phyloP scores from a whole-genome alignment of 2,888 invertebrate species.

The Zeuzera pyrina region DNA sequence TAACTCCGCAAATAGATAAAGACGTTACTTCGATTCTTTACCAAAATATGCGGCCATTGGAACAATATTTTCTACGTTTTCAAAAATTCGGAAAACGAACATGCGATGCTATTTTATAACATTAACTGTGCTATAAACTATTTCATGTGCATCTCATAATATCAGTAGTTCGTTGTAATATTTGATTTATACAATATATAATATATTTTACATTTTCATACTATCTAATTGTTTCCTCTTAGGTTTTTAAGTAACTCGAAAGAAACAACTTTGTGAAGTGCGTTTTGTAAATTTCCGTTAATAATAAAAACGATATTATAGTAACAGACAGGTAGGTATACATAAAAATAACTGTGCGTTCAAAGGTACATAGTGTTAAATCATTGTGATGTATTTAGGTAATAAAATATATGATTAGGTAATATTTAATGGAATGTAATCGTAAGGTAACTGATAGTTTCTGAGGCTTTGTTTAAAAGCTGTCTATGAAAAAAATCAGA shows the following conservation, averaged over 20 bases:
- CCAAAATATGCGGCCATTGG: too few relatives aligned
- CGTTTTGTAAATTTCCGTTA: background rate
- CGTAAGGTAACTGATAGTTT: slow-evolving; percentile 52
- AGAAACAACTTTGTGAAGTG: slow-evolving; percentile 22
- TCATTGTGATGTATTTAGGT: slow-evolving; percentile 14
- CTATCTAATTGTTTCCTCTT: slow-evolving; percentile 50
- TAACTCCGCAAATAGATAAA: too few relatives aligned
- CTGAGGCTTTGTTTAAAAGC: slow-evolving; percentile 52
- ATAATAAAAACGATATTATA: background rate
- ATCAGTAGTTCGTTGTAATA: slow-evolving; percentile 66
- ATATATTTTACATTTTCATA: slow-evolving; percentile 33
- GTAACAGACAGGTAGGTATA: slow-evolving; percentile 1
- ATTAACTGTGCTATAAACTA: too few relatives aligned
- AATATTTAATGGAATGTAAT: slow-evolving; percentile 46
- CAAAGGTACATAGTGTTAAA: slow-evolving; percentile 22
- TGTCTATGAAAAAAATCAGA: slow-evolving; percentile 30
- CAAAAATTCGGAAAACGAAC: too few relatives aligned
- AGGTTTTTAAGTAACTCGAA: slow-evolving; percentile 40
- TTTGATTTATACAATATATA: slow-evolving; percentile 37
- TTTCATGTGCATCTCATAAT: too few relatives aligned
- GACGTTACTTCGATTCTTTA: too few relatives aligned
- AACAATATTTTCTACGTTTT: too few relatives aligned
- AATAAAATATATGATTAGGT: slow-evolving; percentile 3
- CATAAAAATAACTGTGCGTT: slow-evolving; percentile 31
- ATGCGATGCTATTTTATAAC: too few relatives aligned